Evolutionary conservation across 2,113 vertebrate genomes (phyloP).

Genomic region (Entelurus aequoreus): DNA sequence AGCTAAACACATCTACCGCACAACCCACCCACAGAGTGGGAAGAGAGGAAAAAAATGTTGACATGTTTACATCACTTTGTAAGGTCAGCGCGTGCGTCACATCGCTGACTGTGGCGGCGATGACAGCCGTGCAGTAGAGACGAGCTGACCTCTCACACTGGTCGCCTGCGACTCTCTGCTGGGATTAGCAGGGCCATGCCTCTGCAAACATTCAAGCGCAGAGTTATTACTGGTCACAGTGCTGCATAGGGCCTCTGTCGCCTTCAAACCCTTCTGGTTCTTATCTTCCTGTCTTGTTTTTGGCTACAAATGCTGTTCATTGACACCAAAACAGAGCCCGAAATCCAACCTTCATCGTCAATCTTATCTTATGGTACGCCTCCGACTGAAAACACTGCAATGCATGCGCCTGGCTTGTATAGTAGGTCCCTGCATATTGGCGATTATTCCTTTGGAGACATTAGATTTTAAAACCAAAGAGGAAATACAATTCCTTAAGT

Average conservation of each 20-base stretch:
- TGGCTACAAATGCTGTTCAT: slow-evolving; percentile 31
- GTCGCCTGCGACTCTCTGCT: slow-evolving; percentile 51
- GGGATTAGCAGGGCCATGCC: slow-evolving; percentile 52
- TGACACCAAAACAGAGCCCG: slow-evolving; percentile 9
- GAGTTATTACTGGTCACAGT: slow-evolving; percentile 55
- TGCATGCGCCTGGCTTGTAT: not conserved
- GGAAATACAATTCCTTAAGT: too few relatives aligned
- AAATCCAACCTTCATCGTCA: not conserved
- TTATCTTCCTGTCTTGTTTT: slow-evolving; percentile 37
- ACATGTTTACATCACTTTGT: slow-evolving; percentile 2
- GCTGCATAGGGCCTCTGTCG: slow-evolving; percentile 33
- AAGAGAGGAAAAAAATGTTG: not conserved
- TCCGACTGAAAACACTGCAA: not conserved
- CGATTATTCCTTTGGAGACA: too few relatives aligned
- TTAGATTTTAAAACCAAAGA: too few relatives aligned
- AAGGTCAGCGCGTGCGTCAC: slow-evolving; percentile 8
- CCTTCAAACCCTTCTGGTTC: slow-evolving; percentile 25
- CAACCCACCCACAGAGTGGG: slow-evolving; percentile 19
- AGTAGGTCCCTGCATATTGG: too few relatives aligned
- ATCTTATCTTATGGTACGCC: slow-evolving; percentile 3
- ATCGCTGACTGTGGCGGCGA: slow-evolving; percentile 14
- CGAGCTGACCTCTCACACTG: slow-evolving; percentile 46
- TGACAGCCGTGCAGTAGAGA: slow-evolving; percentile 47
- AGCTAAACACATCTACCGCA: slow-evolving; percentile 33
- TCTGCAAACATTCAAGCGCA: slow-evolving; percentile 62